Percentiles rank a stretch among this genome's conserved stretches.
These are phyloP conservation scores for Lepidonotus clava DNA, from an alignment of 2,888 invertebrate genomes.

Conservation along the genomic window DNA sequence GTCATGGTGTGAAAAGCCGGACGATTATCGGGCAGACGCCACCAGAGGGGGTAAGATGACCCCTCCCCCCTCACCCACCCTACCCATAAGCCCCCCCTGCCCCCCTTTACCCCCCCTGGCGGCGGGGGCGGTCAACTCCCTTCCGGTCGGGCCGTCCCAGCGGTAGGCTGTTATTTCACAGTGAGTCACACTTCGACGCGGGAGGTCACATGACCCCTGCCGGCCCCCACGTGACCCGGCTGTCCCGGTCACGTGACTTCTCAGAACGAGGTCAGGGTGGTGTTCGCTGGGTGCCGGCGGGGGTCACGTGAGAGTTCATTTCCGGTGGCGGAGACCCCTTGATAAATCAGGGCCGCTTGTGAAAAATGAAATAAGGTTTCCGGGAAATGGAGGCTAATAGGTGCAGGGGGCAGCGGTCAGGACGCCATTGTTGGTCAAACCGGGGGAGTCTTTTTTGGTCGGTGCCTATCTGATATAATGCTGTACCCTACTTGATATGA, in stretches of 20 bases:
- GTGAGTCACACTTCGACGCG: neutral
- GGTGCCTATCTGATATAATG: neutral
- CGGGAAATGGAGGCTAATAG: neutral
- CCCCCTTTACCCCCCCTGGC: neutral
- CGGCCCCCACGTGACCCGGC: neutral
- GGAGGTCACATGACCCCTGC: neutral
- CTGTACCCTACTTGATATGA: neutral
- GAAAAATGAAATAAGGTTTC: neutral
- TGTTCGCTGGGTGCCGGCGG: neutral
- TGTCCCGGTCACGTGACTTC: neutral
- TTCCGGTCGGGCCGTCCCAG: neutral
- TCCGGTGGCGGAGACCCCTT: neutral
- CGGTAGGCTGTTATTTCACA: slow-evolving; percentile 10
- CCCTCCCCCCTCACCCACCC: too few species aligned
- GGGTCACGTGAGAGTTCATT: neutral
- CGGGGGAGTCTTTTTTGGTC: too few species aligned
- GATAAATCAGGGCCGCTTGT: slow-evolving; percentile 5
- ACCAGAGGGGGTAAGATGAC: neutral
- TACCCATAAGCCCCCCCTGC: neutral
- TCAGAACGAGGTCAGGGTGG: slow-evolving; percentile 5
- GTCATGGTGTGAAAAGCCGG: neutral
- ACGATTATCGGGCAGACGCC: neutral
- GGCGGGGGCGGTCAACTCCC: neutral
- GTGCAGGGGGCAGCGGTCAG: neutral
- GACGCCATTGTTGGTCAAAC: neutral